Conservation (phyloP, 23 tunicate genomes). For the Phallusia fumigata region DNA sequence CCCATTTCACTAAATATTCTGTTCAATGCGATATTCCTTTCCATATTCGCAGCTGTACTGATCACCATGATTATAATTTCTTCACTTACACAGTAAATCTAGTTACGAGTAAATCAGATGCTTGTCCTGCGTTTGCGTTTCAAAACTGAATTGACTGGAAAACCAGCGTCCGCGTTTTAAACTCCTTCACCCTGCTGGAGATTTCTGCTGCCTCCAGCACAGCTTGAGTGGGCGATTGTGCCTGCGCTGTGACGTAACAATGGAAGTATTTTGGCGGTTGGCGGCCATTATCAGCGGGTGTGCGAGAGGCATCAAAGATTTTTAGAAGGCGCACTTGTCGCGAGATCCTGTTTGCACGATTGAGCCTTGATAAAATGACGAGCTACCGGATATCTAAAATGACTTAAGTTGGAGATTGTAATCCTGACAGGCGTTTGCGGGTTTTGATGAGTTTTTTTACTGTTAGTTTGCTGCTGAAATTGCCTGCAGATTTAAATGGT, state of each 20-base stretch:
- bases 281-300: slow-evolving; percentile 11
- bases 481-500: too few relatives aligned
- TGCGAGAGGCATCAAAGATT: not conserved
- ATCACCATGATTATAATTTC: not conserved
- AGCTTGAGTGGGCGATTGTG: not conserved
- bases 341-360: not conserved
- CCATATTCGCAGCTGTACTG: not conserved
- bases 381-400: not conserved
- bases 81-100: not conserved
- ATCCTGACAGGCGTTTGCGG: too few relatives aligned
- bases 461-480: too few relatives aligned
- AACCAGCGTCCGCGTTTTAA: not conserved
- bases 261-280: not conserved
- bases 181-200: not conserved
- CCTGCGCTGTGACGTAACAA: slow-evolving; percentile 8
- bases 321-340: not conserved
- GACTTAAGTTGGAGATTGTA: too few relatives aligned
- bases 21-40: not conserved
- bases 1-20: slow-evolving; percentile 22
- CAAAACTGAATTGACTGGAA: not conserved
- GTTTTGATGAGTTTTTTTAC: too few relatives aligned
- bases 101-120: too few relatives aligned
- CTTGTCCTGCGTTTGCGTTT: not conserved
- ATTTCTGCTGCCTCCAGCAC: slow-evolving; percentile 3
- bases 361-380: not conserved